These are phyloP conservation scores for Ovibos moschatus DNA, from an alignment of 2,113 vertebrate genomes.

Conservation along the genomic window DNA sequence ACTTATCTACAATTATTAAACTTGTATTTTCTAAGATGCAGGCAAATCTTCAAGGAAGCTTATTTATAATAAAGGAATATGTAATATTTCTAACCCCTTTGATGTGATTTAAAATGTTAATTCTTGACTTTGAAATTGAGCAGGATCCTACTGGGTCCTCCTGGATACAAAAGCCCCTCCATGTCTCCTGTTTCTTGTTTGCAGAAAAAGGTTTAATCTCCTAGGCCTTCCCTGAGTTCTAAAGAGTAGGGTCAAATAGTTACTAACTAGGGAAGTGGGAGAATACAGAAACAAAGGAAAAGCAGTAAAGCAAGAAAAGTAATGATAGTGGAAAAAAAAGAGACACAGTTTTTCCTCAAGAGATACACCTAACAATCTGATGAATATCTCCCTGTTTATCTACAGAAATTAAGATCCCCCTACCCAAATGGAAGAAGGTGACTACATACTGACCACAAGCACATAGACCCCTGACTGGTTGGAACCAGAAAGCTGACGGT, in stretches of 20 bases:
- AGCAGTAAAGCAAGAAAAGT: background rate
- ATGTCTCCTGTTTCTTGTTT: background rate
- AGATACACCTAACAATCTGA: background rate
- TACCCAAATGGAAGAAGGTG: background rate
- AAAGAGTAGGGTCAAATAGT: background rate
- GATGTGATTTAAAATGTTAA: constrained; percentile 16
- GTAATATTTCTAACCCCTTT: background rate
- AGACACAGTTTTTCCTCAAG: background rate
- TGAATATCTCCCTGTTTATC: background rate
- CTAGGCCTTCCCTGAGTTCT: background rate
- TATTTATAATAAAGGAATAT: background rate
- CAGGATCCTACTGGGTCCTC: background rate
- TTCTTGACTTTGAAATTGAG: background rate
- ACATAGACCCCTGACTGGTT: background rate
- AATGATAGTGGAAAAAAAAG: background rate
- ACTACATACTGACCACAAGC: background rate
- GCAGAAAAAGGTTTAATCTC: background rate
- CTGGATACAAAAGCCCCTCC: background rate
- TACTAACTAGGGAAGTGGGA: background rate
- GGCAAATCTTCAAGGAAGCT: background rate
- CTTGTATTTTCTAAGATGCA: background rate
- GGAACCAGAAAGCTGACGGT: background rate
- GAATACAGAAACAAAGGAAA: background rate
- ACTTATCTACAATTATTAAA: background rate
- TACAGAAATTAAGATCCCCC: background rate